phyloP scores from a whole-genome alignment of 1,140 invertebrate genomes.

The Zaprionus taronus region DNA sequence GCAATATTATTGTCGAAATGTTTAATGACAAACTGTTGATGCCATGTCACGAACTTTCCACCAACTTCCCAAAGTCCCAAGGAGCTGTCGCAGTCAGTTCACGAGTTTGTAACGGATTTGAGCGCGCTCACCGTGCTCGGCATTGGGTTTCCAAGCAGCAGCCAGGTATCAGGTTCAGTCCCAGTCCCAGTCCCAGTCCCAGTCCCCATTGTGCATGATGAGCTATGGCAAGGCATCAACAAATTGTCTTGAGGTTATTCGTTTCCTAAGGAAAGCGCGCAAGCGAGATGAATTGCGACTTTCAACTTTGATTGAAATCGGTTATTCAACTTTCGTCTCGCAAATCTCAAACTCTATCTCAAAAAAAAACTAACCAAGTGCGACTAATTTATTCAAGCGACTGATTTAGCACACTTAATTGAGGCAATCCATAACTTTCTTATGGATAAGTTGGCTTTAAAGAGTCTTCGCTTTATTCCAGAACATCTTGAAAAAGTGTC shows the following conservation, averaged over 20 bases:
- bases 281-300: conserved; percentile 40
- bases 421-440: neutral
- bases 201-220: conserved; percentile 22
- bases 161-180: conserved; percentile 68
- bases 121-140: conserved; percentile 9
- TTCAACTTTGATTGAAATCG: conserved; percentile 48
- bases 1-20: conserved; percentile 84
- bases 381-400: neutral
- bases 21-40: conserved; percentile 84
- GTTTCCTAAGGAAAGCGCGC: conserved; percentile 20
- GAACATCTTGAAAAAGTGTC: neutral
- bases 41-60: conserved; percentile 79
- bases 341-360: neutral
- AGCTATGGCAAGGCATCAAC: conserved; percentile 45
- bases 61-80: conserved; percentile 10
- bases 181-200: neutral
- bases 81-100: conserved; percentile 57
- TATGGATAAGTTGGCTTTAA: neutral
- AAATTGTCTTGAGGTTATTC: conserved; percentile 31
- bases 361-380: neutral
- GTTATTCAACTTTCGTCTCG: conserved; percentile 41
- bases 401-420: neutral
- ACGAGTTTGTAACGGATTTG: conserved; percentile 81
- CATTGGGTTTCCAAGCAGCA: conserved; percentile 1
- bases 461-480: neutral